phyloP scores from a whole-genome alignment of 2,888 invertebrate species.

The Hedychridium roseum region DNA sequence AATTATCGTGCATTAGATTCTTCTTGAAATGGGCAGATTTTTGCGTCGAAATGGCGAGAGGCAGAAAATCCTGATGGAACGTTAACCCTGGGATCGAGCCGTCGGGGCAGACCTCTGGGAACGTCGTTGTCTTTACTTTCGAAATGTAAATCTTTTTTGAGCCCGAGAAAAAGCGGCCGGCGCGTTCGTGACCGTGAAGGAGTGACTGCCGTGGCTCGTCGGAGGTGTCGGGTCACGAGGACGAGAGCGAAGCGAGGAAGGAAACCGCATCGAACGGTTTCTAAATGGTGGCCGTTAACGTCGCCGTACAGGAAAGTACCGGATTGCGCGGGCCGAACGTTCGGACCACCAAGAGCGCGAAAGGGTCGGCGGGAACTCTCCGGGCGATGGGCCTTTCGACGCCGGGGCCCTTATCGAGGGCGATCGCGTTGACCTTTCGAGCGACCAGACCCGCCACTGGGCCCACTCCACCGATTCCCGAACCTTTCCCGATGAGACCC shows the following conservation, averaged over 20 bases:
- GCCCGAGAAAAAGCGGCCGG: not conserved
- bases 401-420: not conserved
- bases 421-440: not conserved
- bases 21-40: no score
- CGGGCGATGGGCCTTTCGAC: no score
- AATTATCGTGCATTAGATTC: no score
- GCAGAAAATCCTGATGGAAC: no score
- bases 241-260: conserved; percentile 29
- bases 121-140: no score
- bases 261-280: conserved; percentile 37
- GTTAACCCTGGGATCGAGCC: no score
- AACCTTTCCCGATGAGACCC: no score
- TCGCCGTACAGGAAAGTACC: conserved; percentile 22
- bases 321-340: conserved; percentile 4
- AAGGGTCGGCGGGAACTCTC: conserved; percentile 5
- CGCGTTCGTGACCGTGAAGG: conserved; percentile 8
- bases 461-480: no score
- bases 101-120: no score
- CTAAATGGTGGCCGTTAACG: conserved; percentile 35
- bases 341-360: conserved; percentile 13
- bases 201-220: no score
- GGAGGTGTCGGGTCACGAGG: conserved; percentile 38
- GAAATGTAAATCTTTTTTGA: not conserved
- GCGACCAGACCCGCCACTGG: not conserved
- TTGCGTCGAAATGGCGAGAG: no score